Evolutionary conservation across 2,113 vertebrate species (phyloP).

Genomic region (Mastomys coucha): DNA sequence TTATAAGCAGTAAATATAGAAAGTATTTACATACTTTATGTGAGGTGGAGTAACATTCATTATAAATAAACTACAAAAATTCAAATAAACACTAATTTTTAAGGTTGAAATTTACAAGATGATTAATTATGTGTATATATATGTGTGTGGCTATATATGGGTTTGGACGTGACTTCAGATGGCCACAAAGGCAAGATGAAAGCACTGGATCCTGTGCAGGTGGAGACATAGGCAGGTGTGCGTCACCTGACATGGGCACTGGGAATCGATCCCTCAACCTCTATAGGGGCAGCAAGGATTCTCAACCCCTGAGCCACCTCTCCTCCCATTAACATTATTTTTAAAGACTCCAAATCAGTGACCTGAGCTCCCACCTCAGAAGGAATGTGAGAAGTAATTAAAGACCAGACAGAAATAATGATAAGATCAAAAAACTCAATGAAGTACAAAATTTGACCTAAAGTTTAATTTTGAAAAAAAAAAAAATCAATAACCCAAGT

Average conservation of each 20-base stretch:
- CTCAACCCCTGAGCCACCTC: not conserved
- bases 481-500: not conserved
- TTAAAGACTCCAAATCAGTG: not conserved
- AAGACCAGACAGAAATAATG: not conserved
- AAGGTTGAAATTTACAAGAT: not conserved
- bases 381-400: not conserved
- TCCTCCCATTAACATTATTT: not conserved
- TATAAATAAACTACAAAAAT: no score
- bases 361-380: not conserved
- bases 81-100: not conserved
- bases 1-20: not conserved
- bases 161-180: no score
- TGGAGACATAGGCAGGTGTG: not conserved
- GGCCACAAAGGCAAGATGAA: not conserved
- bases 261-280: not conserved
- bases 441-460: not conserved
- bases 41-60: not conserved
- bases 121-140: not conserved
- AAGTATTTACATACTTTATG: no score
- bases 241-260: accelerated
- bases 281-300: no score
- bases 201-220: no score
- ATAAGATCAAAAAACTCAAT: not conserved
- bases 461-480: not conserved
- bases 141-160: no score